A percentile compares a stretch with the other conserved stretches of the same genome.
Evolutionary conservation across 1,140 invertebrate genomes (phyloP).

Genomic region (Drosophila willistoni): DNA sequence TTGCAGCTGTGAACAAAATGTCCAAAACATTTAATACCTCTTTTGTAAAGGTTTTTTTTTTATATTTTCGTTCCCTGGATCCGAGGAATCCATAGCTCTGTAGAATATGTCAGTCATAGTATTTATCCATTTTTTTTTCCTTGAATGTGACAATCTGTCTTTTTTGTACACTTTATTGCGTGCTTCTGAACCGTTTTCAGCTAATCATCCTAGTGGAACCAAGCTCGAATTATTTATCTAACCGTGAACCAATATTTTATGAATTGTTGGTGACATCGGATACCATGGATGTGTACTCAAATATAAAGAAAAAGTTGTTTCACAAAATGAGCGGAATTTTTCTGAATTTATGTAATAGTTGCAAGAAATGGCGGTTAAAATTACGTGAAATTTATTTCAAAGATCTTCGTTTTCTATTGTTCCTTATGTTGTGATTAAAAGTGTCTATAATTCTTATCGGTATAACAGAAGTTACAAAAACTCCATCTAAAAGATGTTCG

Average conservation of each 20-base stretch:
- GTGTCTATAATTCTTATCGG: no score
- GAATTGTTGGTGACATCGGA: constrained; percentile 8
- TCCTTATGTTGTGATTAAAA: no score
- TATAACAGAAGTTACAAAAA: no score
- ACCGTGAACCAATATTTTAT: constrained; percentile 4
- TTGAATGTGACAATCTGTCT: background rate
- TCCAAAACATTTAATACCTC: no score
- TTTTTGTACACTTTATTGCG: constrained; percentile 5
- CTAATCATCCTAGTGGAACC: background rate
- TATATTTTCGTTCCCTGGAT: background rate
- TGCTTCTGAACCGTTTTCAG: constrained; percentile 10
- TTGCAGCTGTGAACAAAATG: no score
- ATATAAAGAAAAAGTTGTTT: background rate
- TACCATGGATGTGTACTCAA: background rate
- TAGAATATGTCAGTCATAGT: background rate
- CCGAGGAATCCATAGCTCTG: background rate
- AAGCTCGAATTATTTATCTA: background rate
- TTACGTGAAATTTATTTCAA: no score
- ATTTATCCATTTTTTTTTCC: background rate
- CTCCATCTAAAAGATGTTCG: no score
- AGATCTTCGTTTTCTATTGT: no score
- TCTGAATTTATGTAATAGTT: no score
- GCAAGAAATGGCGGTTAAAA: no score
- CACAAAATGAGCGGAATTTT: background rate
- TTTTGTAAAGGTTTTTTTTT: no score